Evolutionary conservation across 1,140 invertebrate genomes (phyloP).

Genomic region (Drosophila novamexicana): DNA sequence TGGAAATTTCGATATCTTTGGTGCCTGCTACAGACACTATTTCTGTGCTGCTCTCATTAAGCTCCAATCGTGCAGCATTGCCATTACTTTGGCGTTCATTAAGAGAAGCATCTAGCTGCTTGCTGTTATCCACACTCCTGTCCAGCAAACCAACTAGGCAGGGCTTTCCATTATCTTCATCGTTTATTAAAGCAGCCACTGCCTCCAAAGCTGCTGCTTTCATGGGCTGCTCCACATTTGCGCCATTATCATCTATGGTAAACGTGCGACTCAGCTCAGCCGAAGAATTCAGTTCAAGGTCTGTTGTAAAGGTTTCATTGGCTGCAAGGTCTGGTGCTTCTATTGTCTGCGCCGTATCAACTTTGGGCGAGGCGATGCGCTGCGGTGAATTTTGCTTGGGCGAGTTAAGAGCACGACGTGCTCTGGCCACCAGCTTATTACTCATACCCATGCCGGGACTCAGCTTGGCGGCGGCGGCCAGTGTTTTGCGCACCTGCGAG

Average conservation of each 20-base stretch:
- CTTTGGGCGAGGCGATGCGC: conserved; percentile 8
- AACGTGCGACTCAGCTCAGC: conserved; percentile 60
- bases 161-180: conserved; percentile 1
- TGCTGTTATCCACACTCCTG: not conserved
- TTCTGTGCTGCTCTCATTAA: conserved; percentile 1
- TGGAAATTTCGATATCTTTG: not conserved
- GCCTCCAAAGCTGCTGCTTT: not conserved
- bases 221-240: not conserved
- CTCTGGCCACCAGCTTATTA: conserved; percentile 61
- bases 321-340: not conserved
- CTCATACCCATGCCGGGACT: conserved; percentile 43
- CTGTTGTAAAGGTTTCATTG: not conserved
- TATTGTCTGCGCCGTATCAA: not conserved
- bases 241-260: conserved; percentile 43
- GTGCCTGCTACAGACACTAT: not conserved
- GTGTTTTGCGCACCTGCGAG: conserved; percentile 53
- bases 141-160: not conserved
- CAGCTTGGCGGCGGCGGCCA: conserved; percentile 46
- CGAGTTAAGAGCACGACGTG: conserved; percentile 61
- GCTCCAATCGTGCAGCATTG: not conserved
- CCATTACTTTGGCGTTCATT: not conserved
- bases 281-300: not conserved
- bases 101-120: not conserved
- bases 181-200: conserved; percentile 2
- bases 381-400: conserved; percentile 40